A percentile compares a stretch with the other conserved stretches of the same genome.
Conservation (phyloP, 2,113 vertebrate genomes). For the Turnix velox region DNA sequence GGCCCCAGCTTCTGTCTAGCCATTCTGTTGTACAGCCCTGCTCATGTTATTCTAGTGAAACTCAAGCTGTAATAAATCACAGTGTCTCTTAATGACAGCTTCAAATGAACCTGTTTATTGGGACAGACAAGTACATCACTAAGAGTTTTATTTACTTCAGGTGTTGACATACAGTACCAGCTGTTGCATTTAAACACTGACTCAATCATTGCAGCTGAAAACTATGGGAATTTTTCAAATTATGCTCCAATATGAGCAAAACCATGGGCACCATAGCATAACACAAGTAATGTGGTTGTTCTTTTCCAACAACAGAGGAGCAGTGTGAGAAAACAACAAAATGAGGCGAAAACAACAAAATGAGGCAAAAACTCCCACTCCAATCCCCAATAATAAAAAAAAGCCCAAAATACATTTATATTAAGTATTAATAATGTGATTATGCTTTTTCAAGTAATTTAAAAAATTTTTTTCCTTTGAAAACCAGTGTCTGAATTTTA, state of each 20-base stretch:
- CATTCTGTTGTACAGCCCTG: background rate
- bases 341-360: background rate
- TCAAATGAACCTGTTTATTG: conserved; percentile 69
- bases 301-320: background rate
- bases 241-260: background rate
- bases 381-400: background rate
- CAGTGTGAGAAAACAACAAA: background rate
- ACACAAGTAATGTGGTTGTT: background rate
- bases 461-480: background rate
- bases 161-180: conserved; percentile 58
- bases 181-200: conserved; percentile 63
- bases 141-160: conserved; percentile 68
- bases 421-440: background rate
- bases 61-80: conserved; percentile 68
- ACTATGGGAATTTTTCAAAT: conserved; percentile 50
- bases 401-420: background rate
- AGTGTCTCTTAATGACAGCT: conserved; percentile 63
- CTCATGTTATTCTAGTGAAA: conserved; percentile 15
- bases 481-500: background rate
- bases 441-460: background rate
- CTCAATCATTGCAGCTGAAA: conserved; percentile 44
- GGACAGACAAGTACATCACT: conserved; percentile 71
- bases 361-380: background rate
- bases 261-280: background rate
- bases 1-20: background rate